Conservation (phyloP, 1,140 invertebrate genomes). For the Oryzaephilus surinamensis region DNA sequence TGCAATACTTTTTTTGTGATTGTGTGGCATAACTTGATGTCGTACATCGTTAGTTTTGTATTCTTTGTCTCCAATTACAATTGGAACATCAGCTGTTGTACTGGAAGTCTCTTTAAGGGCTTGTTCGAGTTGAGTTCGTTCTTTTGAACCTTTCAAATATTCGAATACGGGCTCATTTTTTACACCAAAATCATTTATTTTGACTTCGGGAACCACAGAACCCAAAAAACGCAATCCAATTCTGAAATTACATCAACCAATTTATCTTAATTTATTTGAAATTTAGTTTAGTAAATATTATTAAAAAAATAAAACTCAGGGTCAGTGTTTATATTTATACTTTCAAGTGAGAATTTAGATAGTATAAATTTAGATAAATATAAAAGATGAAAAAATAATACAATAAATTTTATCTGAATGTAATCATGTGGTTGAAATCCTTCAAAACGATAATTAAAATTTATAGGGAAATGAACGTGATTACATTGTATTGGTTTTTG, state of each 20-base stretch:
- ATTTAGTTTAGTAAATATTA: neutral
- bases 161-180: slow-evolving; percentile 70
- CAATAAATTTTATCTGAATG: no score
- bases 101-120: slow-evolving; percentile 56
- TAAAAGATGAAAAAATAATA: no score
- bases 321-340: neutral
- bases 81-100: slow-evolving; percentile 73
- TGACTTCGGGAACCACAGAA: slow-evolving; percentile 49
- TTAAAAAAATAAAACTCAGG: slow-evolving; percentile 2
- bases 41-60: slow-evolving; percentile 62
- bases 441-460: no score
- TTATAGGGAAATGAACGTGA: no score
- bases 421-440: no score
- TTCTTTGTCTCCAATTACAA: slow-evolving; percentile 85
- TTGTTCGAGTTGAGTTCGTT: slow-evolving; percentile 64
- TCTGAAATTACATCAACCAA: slow-evolving; percentile 11
- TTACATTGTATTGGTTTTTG: no score
- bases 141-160: slow-evolving; percentile 75
- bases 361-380: neutral
- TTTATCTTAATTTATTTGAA: neutral
- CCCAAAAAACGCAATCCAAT: slow-evolving; percentile 17
- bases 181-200: slow-evolving; percentile 57
- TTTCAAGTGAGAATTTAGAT: neutral
- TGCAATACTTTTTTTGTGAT: slow-evolving; percentile 78
- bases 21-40: slow-evolving; percentile 79